Evolutionary conservation across 2,113 vertebrate species (phyloP), one percentile per base, ranked within the genome.

Genomic region (Gymnogyps californianus): DNA sequence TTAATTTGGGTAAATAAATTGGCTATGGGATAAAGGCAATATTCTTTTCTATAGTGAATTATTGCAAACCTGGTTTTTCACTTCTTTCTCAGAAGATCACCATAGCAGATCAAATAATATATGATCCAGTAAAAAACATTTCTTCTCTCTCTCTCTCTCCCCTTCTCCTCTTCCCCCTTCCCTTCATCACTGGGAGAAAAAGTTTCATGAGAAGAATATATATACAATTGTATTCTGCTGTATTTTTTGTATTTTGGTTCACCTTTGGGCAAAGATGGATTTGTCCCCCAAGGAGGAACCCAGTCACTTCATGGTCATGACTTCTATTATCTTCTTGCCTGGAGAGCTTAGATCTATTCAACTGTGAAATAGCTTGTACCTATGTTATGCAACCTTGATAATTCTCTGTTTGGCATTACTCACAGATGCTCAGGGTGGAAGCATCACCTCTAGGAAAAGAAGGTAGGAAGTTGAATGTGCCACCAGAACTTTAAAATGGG

Each of bases 301-400:
- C 58, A 70, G 54, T 49, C 78, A 87, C 58, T 80, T 95, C 70
- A 82, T 55, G 57, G 49, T 42, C 82, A 70, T 77, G 58, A 72
- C 75, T 91, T 77, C 80, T 88, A 81, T 78, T 67, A 90, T 71
- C 66, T 78, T 79, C 36, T 95, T 90, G 74, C 83, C 54, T 66
- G 75, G 51, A 94, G 61, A 94, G 38, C 51, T 87, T 71, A 72
- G 38, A 64, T 58, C 86, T 95, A 65, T 67, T 85, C 78, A 94
- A 3, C 88, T 92, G 77, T 89, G 83, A 94, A 96, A 82, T 87
- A 96, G 42, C 40, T 93, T 80, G 54, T 72, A 38, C 75, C 55
- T 75, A 3, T 49, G 54, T 92, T 92, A 94, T 70, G 81, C 57
- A 90, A 54, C 55, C 44, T 79, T 77, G 83, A 67, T 78, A 83